Conservation (phyloP, 1,140 invertebrate genomes). For the Schlechtendalia chinensis region DNA sequence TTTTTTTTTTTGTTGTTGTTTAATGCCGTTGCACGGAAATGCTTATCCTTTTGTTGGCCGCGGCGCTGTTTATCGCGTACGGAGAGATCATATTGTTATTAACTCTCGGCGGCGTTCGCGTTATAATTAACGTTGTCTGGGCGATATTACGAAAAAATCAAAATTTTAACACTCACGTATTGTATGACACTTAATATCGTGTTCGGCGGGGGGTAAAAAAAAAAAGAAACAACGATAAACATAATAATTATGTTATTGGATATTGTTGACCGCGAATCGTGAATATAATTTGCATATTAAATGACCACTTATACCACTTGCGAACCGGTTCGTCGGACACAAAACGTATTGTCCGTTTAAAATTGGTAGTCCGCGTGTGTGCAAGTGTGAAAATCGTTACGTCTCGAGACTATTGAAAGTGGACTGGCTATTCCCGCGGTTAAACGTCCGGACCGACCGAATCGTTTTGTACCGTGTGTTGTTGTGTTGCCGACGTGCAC, state of each 20-base stretch:
- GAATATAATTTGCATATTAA: slow-evolving; percentile 25
- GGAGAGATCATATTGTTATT: too few species aligned
- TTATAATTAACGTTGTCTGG: neutral
- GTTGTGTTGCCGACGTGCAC: too few species aligned
- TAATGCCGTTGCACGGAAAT: too few species aligned
- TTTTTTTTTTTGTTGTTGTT: too few species aligned
- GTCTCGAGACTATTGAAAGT: neutral
- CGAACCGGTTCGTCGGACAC: slow-evolving; percentile 25
- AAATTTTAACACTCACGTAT: neutral
- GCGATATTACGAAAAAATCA: neutral
- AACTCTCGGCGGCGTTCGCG: too few species aligned
- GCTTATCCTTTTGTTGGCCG: too few species aligned
- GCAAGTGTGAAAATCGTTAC: neutral
- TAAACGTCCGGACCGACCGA: too few species aligned
- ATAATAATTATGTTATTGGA: slow-evolving; percentile 14
- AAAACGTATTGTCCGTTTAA: neutral
- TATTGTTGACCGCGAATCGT: neutral
- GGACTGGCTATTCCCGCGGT: too few species aligned
- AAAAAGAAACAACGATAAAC: neutral
- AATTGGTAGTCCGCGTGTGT: neutral
- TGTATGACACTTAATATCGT: neutral
- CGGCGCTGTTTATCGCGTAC: too few species aligned
- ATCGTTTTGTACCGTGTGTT: too few species aligned
- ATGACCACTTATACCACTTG: neutral
- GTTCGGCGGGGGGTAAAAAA: too few species aligned